Percentiles rank a stretch among this genome's conserved stretches.
Conservation (phyloP, 2,888 invertebrate genomes). For the Blomia tropicalis region DNA sequence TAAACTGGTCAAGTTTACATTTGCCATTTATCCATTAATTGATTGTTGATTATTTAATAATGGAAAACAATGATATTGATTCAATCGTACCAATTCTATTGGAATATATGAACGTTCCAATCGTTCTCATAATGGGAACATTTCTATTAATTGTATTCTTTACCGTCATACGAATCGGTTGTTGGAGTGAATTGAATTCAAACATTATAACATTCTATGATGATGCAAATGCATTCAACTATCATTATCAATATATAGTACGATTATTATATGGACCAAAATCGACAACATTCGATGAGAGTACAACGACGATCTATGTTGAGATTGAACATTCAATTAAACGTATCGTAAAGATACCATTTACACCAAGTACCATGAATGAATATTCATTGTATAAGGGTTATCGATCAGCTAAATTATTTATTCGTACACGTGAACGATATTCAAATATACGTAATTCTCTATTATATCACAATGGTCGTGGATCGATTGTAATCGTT, state of each 20-base stretch:
- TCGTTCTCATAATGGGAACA: background rate
- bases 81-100: no score
- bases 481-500: slow-evolving; percentile 2
- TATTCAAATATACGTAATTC: background rate
- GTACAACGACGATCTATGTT: background rate
- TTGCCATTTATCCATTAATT: no score
- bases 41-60: no score
- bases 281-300: background rate
- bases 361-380: background rate
- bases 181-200: background rate
- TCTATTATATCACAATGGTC: slow-evolving; percentile 9
- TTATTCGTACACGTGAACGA: slow-evolving; percentile 3
- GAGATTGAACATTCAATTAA: background rate
- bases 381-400: background rate
- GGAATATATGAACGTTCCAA: background rate
- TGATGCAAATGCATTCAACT: background rate
- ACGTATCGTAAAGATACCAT: background rate
- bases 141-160: background rate
- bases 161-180: background rate
- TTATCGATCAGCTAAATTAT: background rate
- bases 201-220: slow-evolving; percentile 1
- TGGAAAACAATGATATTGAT: no score
- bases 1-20: no score
- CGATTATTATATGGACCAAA: background rate
- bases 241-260: background rate